These are phyloP conservation scores for Vombatus ursinus DNA, from an alignment of 2,113 vertebrate species.

Conservation along the genomic window DNA sequence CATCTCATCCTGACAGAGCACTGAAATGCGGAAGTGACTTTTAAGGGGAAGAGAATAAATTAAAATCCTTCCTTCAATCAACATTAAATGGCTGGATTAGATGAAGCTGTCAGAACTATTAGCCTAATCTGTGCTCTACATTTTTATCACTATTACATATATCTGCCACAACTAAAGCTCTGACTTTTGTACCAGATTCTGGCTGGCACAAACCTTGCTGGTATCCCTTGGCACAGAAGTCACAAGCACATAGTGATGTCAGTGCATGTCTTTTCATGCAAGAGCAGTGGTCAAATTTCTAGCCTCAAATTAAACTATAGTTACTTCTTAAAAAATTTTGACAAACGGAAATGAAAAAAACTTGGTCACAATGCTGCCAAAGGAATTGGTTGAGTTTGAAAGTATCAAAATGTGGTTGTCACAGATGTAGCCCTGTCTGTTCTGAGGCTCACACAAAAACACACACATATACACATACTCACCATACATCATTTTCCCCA, in stretches of 20 bases:
- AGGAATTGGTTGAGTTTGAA: background rate
- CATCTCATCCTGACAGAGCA: background rate
- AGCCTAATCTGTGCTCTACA: background rate
- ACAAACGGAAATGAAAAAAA: background rate
- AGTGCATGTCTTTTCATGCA: conserved; percentile 32
- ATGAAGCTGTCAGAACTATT: background rate
- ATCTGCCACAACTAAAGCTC: background rate
- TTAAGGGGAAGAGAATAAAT: conserved; percentile 1
- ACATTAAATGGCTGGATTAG: background rate
- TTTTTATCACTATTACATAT: background rate
- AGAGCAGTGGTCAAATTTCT: background rate
- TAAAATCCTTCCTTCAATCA: conserved; percentile 16
- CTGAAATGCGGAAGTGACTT: conserved; percentile 12
- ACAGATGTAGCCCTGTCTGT: background rate
- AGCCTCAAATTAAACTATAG: conserved; percentile 16
- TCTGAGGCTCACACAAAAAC: background rate
- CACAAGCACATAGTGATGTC: background rate
- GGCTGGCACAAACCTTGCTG: background rate
- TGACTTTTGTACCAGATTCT: background rate
- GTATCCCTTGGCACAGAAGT: background rate
- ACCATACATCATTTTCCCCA: background rate
- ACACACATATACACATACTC: background rate
- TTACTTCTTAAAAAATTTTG: background rate
- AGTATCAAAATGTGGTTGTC: background rate
- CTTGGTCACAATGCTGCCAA: background rate